Conservation (phyloP, 2,888 invertebrate species). For the Mycalesis mineus region DNA sequence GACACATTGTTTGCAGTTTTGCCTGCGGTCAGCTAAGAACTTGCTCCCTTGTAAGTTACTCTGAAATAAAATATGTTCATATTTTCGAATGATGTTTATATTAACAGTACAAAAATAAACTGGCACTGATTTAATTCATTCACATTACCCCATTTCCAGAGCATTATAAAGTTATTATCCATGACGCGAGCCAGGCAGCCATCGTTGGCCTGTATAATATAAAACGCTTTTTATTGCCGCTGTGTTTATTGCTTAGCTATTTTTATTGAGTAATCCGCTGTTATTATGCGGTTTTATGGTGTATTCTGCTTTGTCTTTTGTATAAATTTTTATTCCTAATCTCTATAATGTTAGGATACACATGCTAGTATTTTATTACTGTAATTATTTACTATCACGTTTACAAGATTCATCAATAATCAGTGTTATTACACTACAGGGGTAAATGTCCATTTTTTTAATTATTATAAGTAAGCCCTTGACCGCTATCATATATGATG, state of each 20-base stretch:
- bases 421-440: no score
- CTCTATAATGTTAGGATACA: neutral
- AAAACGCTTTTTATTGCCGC: slow-evolving; percentile 11
- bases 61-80: no score
- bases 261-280: slow-evolving; percentile 12
- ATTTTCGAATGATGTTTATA: no score
- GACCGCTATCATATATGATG: no score
- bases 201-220: slow-evolving; percentile 7
- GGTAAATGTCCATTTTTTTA: no score
- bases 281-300: slow-evolving; percentile 9
- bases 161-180: slow-evolving; percentile 13
- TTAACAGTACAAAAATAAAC: neutral
- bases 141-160: slow-evolving; percentile 7
- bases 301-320: neutral
- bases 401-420: no score
- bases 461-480: no score
- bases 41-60: no score
- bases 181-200: slow-evolving; percentile 1
- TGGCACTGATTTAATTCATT: slow-evolving; percentile 1
- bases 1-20: no score
- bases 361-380: neutral
- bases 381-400: no score
- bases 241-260: slow-evolving; percentile 13
- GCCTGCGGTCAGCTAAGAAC: no score
- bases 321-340: neutral